Evolutionary conservation across 1,140 invertebrate species (phyloP).

Genomic region (Neodiprion lecontei): DNA sequence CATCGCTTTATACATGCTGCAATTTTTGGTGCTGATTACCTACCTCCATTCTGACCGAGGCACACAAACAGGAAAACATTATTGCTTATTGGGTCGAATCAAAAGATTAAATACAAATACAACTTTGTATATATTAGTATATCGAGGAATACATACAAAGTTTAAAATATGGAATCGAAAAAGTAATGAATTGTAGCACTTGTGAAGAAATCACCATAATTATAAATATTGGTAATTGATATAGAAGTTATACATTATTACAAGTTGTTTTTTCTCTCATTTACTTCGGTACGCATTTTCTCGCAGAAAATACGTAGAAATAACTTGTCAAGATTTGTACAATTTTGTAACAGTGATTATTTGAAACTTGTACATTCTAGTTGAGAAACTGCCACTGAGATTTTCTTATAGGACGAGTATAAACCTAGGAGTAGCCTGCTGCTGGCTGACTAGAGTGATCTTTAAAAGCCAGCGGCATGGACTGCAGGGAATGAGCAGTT

Average conservation of each 20-base stretch:
- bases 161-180: too few relatives aligned
- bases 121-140: background rate
- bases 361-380: background rate
- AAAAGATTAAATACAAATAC: background rate
- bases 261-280: background rate
- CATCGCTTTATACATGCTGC: too few relatives aligned
- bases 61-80: slow-evolving; percentile 57
- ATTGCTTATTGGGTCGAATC: background rate
- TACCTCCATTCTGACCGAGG: slow-evolving; percentile 57
- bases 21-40: slow-evolving; percentile 30
- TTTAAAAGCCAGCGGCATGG: slow-evolving; percentile 4
- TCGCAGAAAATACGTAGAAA: background rate
- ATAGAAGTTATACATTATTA: too few relatives aligned
- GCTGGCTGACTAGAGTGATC: background rate
- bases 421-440: background rate
- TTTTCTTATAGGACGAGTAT: background rate
- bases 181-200: too few relatives aligned
- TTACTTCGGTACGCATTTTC: background rate
- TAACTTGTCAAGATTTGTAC: background rate
- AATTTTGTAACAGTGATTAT: background rate
- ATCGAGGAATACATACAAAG: too few relatives aligned
- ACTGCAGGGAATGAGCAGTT: background rate
- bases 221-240: too few relatives aligned
- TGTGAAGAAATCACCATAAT: too few relatives aligned
- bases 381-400: too few relatives aligned